Evolutionary conservation across 2,797 vertebrate species (phyloP).

Genomic region (Sebastes glaucus): DNA sequence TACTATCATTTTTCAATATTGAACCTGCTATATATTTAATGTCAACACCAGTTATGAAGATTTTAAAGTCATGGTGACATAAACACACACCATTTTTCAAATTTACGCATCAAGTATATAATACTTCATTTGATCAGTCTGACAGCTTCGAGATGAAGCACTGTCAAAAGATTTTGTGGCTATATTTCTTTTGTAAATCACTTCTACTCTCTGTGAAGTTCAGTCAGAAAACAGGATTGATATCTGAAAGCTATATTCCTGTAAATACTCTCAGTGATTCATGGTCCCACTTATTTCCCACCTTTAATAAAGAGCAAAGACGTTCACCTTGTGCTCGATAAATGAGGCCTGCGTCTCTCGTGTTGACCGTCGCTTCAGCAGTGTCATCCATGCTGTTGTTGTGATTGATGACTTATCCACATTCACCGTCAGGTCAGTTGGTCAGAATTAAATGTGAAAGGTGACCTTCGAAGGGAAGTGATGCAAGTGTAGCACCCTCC

Average conservation of each 20-base stretch:
- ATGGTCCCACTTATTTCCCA: constrained; percentile 17
- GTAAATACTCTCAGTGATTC: constrained; percentile 36
- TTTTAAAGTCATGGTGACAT: background rate
- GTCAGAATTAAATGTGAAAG: constrained; percentile 74
- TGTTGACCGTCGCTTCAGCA: constrained; percentile 51
- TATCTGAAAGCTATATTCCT: constrained; percentile 7
- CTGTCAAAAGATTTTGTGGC: background rate
- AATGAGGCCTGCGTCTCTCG: constrained; percentile 59
- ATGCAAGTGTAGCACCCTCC: constrained; percentile 26
- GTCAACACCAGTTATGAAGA: background rate
- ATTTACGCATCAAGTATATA: background rate
- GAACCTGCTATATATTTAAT: constrained; percentile 10
- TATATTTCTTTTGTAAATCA: constrained; percentile 14
- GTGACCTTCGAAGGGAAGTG: constrained; percentile 64
- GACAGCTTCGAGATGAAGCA: background rate
- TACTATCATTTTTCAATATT: constrained; percentile 22
- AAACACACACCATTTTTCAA: constrained; percentile 13
- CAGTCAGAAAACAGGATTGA: constrained; percentile 21
- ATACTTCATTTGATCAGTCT: constrained; percentile 16
- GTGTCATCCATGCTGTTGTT: constrained; percentile 53
- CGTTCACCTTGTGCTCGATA: constrained; percentile 59
- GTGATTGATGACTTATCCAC: constrained; percentile 71
- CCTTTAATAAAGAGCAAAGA: constrained; percentile 41
- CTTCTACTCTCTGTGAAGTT: constrained; percentile 5
- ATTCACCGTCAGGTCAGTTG: constrained; percentile 68